Conservation (phyloP, 2,888 invertebrate species). For the Lordiphosa andalusiaca region DNA sequence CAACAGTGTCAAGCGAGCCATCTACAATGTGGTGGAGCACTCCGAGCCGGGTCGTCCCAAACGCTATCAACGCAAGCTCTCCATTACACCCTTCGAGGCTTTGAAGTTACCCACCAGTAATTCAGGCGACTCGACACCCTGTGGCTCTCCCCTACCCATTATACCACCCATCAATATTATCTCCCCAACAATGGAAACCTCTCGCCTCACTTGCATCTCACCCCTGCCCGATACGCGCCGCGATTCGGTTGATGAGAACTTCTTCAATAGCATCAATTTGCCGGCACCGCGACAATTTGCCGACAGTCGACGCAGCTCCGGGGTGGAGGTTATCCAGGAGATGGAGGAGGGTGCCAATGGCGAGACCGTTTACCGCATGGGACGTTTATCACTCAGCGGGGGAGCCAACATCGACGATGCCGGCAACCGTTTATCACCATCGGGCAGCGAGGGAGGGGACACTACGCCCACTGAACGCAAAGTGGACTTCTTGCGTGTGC, state of each 20-base stretch:
- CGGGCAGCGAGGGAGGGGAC: constrained; percentile 48
- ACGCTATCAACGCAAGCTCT: constrained; percentile 81
- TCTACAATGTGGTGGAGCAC: constrained; percentile 89
- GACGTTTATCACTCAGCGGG: constrained; percentile 76
- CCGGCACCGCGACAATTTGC: constrained; percentile 92
- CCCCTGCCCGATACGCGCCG: constrained; percentile 84
- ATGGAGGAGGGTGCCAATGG: constrained; percentile 70
- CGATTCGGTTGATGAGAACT: constrained; percentile 83
- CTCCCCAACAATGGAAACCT: constrained; percentile 79
- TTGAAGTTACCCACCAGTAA: constrained; percentile 74
- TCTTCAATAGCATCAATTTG: constrained; percentile 80
- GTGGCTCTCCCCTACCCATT: constrained; percentile 76
- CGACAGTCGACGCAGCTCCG: constrained; percentile 87
- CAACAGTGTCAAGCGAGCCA: constrained; percentile 91
- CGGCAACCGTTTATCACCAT: constrained; percentile 68
- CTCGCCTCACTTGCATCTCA: constrained; percentile 84
- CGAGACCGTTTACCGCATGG: constrained; percentile 66
- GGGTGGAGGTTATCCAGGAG: constrained; percentile 78
- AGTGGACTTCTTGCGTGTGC: constrained; percentile 75
- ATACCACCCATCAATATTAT: constrained; percentile 80
- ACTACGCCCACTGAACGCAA: constrained; percentile 65
- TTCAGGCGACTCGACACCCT: constrained; percentile 78
- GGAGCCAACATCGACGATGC: constrained; percentile 76
- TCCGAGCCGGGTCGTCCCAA: constrained; percentile 83
- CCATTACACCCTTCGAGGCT: constrained; percentile 79